These are phyloP conservation scores for Hippocampus zosterae DNA, from an alignment of 2,113 vertebrate species.

Conservation along the genomic window DNA sequence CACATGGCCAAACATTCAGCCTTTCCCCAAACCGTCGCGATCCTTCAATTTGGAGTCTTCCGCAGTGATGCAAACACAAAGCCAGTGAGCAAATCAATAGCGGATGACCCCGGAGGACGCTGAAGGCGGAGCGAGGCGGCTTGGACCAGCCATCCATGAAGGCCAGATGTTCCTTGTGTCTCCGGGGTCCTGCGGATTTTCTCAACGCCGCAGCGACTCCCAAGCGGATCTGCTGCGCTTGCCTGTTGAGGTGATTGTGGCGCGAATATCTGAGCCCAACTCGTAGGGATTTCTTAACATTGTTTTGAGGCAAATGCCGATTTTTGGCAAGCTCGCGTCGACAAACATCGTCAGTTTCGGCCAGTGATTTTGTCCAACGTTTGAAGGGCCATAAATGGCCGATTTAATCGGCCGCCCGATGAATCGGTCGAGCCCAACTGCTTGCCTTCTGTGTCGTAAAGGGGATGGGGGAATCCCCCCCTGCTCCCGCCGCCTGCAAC, in stretches of 20 bases:
- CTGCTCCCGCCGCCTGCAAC: not conserved
- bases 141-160: conserved; percentile 41
- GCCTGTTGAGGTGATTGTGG: not conserved
- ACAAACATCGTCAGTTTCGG: too few relatives aligned
- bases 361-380: too few relatives aligned
- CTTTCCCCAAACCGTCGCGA: not conserved
- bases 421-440: not conserved
- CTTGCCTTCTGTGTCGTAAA: not conserved
- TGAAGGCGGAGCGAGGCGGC: conserved; percentile 25
- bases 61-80: conserved; percentile 9
- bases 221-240: not conserved
- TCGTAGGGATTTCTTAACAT: too few relatives aligned
- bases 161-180: conserved; percentile 50
- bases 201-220: conserved; percentile 4
- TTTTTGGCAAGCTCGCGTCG: too few relatives aligned
- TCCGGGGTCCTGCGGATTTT: conserved; percentile 21
- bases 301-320: too few relatives aligned
- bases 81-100: conserved; percentile 46
- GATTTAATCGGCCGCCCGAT: too few relatives aligned
- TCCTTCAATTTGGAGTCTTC: not conserved
- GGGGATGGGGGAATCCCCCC: not conserved
- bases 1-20: too few relatives aligned
- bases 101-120: conserved; percentile 52
- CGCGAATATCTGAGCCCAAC: not conserved
- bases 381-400: too few relatives aligned